Evolutionary conservation across 2,113 vertebrate species (phyloP), one percentile per base, ranked within the genome.

Genomic region (Pteropus alecto): DNA sequence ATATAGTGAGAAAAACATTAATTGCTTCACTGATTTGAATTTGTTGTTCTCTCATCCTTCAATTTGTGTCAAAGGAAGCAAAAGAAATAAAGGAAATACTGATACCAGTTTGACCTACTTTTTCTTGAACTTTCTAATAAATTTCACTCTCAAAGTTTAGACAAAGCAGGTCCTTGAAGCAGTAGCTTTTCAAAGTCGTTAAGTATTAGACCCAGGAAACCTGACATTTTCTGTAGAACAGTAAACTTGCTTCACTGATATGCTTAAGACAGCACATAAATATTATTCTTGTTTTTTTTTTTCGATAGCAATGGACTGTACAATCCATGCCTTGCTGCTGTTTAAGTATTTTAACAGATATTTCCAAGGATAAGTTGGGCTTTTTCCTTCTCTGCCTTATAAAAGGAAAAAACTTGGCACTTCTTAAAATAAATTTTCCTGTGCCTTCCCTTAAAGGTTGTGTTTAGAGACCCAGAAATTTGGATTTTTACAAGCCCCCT

Each of bases 111-210:
- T 65, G 18, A 77, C 65, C n/a, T 67, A 33, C 38, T 70, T 95
- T 96, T 92, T 96, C 77, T 90, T 82, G 28, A 86, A 68, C n/a
- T 92, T 96, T 95, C 65, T 88, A 70, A 63, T 87, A 87, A 82
- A 74, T 83, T 83, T 28, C 46, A 73, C 84, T 87, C 16, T 79
- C 28, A 48, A 84, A 54, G 87, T 96, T 96, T 84, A 87, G 90
- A 94, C 41, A 89, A 87, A 95, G 33, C 79, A 92, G 56, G 51
- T 46, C 63, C 67, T 96, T 92, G 70, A 92, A 94, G 67, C 35
- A 74, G 56, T 6, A n/a, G 73, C 74, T 96, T 95, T 22, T 14
- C 13, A 82, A 73, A 74, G 51, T 88, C 12, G 30, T 74, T 82
- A 93, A 90, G 73, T 56, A 33, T 95, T 48, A 92, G 87, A 68